phyloP scores from a whole-genome alignment of 2,888 invertebrate genomes.

The Agelastica alni region DNA sequence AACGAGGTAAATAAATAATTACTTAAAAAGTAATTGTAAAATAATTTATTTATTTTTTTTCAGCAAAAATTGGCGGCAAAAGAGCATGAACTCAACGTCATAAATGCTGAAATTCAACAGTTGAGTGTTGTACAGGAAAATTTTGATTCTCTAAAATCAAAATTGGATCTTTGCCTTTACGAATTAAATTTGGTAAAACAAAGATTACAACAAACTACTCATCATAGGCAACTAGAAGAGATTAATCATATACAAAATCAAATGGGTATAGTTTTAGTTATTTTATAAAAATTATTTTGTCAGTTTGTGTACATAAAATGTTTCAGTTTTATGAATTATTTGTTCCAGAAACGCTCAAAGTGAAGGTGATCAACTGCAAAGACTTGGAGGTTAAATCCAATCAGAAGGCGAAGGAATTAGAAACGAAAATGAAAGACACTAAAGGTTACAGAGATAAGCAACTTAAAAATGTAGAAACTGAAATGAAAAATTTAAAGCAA shows the following conservation, averaged over 20 bases:
- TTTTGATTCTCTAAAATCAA: slow-evolving; percentile 59
- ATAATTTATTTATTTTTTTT: background rate
- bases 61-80: slow-evolving; percentile 43
- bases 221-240: slow-evolving; percentile 80
- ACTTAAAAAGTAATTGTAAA: no score
- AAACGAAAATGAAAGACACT: slow-evolving; percentile 77
- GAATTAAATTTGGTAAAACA: slow-evolving; percentile 71
- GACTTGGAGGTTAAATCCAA: slow-evolving; percentile 60
- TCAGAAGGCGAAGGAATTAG: slow-evolving; percentile 66
- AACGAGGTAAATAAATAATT: slow-evolving; percentile 49
- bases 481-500: slow-evolving; percentile 70
- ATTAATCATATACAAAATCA: slow-evolving; percentile 62
- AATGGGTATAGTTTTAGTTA: no score
- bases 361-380: slow-evolving; percentile 60
- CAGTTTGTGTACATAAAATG: no score
- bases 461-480: slow-evolving; percentile 68
- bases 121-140: slow-evolving; percentile 45
- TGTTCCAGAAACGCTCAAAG: slow-evolving; percentile 59
- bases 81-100: slow-evolving; percentile 52
- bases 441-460: slow-evolving; percentile 77
- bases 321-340: no score
- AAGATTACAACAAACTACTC: slow-evolving; percentile 74
- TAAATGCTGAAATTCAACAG: slow-evolving; percentile 56
- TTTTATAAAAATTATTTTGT: no score
- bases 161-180: slow-evolving; percentile 68